Conservation (phyloP, 2,113 vertebrate species). For the Actenoides lindsayi region DNA sequence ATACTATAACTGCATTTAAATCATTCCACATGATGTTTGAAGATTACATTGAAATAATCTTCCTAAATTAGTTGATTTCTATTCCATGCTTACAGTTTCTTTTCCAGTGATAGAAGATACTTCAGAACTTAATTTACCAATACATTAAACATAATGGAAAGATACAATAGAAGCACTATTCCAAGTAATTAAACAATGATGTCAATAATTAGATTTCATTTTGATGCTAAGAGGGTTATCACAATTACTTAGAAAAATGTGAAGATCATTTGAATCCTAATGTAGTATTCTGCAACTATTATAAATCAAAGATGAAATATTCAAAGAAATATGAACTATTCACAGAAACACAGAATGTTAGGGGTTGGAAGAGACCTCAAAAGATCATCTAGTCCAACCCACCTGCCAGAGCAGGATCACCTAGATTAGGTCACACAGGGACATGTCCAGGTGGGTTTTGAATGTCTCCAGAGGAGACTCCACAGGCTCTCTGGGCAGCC, state of each 20-base stretch:
- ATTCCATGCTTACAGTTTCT: background rate
- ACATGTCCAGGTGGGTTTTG: too few species aligned
- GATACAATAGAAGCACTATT: background rate
- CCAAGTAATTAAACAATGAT: background rate
- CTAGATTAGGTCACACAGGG: too few species aligned
- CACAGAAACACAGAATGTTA: background rate
- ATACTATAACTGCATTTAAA: background rate
- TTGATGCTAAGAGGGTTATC: background rate
- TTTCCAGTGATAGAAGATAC: background rate
- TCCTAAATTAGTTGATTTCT: background rate
- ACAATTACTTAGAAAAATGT: background rate
- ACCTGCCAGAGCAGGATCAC: too few species aligned
- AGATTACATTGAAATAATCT: background rate
- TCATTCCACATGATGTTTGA: background rate
- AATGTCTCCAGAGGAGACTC: too few species aligned
- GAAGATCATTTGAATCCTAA: background rate
- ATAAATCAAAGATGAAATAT: background rate
- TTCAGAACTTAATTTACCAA: slow-evolving; percentile 21
- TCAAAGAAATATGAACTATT: background rate
- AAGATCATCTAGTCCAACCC: too few species aligned
- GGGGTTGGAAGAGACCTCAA: too few species aligned
- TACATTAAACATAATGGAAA: background rate
- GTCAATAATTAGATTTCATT: slow-evolving; percentile 2
- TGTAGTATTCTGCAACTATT: background rate
- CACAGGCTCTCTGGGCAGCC: too few species aligned